These are phyloP conservation scores for Platichthys flesus DNA, from an alignment of 2,113 vertebrate genomes.

Conservation along the genomic window DNA sequence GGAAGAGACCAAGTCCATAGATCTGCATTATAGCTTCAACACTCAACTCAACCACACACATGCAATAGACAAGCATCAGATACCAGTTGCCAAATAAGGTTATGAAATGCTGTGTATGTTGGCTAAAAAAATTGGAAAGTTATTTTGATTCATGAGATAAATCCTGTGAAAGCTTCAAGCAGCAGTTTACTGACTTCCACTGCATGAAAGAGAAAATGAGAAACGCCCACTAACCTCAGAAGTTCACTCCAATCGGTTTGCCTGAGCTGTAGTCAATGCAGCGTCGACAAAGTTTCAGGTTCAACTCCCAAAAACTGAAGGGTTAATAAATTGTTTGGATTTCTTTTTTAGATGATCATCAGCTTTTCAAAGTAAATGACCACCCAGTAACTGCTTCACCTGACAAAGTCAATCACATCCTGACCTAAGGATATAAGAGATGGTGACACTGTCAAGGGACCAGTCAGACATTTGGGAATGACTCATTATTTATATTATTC, in stretches of 20 bases:
- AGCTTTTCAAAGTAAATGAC: slow-evolving; percentile 33
- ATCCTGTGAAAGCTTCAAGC: slow-evolving; percentile 15
- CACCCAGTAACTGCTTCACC: slow-evolving; percentile 1
- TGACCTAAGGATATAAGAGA: slow-evolving; percentile 17
- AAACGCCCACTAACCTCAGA: slow-evolving; percentile 33
- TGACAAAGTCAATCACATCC: slow-evolving; percentile 9
- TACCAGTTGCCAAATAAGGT: neutral
- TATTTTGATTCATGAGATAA: slow-evolving; percentile 11
- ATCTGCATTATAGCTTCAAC: slow-evolving; percentile 5
- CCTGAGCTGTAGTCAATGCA: slow-evolving; percentile 39
- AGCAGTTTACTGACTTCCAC: slow-evolving; percentile 6
- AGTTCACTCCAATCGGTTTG: slow-evolving; percentile 11
- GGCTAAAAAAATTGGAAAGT: neutral
- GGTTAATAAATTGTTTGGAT: slow-evolving; percentile 23
- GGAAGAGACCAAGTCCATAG: slow-evolving; percentile 23
- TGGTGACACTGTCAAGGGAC: neutral
- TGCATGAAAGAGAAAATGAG: slow-evolving; percentile 31
- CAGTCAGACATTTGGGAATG: slow-evolving; percentile 2
- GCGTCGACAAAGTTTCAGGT: slow-evolving; percentile 35
- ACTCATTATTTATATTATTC: neutral
- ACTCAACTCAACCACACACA: slow-evolving; percentile 10
- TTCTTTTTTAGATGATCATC: slow-evolving; percentile 37
- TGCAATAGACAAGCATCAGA: neutral
- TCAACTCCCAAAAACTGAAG: slow-evolving; percentile 27
- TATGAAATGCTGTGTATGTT: neutral